Base-by-base conservation (phyloP, 2,113 vertebrate species). In the Entelurus aequoreus region DNA sequence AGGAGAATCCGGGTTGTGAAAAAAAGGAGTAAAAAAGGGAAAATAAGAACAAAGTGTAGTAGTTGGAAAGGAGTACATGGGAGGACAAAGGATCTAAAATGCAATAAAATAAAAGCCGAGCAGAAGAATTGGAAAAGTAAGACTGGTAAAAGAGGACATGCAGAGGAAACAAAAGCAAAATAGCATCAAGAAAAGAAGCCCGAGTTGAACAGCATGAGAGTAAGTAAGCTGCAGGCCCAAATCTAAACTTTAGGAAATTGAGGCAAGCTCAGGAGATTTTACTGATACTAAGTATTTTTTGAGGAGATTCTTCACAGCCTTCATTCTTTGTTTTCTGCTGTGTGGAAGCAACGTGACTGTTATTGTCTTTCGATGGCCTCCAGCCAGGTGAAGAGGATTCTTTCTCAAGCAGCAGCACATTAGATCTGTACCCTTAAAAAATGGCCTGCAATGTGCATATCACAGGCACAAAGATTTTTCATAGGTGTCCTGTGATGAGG, bases 351-450 rank as follows among this genome's bases (percentile, higher is more conserved):
- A 71, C 63, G 75, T 74, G 69, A 49, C 67, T 63, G 66, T 72
- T 69, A 74, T 71, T 79, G 82, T 74, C 76, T 86, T 78, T 84
- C 81, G 84, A 82, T 76, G 76, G 73, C 78, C 82, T 66, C 40
- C 58, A 73, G 80, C 80, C 81, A 78, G 77, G 65, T 54, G 70
- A 65, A 71, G 65, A 56, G 9, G 15, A 55, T 46, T 57, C 38
- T 52, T 64, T 66, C 19, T 66, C 58, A 62, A 5, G 6, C 5
- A 9, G 46, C 13, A 65, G 48, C 38, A 7, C 47, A 52, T 35
- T 47, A 4, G 38, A 13, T 21, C 9, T 8, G 13, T 6, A 49
- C 48, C 53, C 16, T 54, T 13, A 37, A 12, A 37, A 54, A 37
- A 4, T 10, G 52, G 5, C 36, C 28, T 53, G 42, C 5, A 44